These are phyloP conservation scores for Sesamia nonagrioides DNA, from an alignment of 1,140 invertebrate genomes.

Conservation along the genomic window DNA sequence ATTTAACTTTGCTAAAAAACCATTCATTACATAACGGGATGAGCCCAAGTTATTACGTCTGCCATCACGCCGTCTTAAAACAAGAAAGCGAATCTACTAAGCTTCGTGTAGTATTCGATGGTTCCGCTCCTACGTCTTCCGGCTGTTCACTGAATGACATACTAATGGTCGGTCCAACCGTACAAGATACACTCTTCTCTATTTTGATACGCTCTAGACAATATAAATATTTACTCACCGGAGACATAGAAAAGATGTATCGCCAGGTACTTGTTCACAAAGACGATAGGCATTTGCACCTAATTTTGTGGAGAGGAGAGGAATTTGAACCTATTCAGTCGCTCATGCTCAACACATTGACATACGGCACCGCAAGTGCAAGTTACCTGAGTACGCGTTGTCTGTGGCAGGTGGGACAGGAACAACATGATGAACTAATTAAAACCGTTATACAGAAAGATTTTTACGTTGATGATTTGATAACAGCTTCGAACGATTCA, in stretches of 20 bases:
- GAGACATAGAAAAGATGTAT: conserved; percentile 70
- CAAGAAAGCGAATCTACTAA: conserved; percentile 59
- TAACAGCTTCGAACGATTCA: conserved; percentile 50
- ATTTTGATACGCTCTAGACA: conserved; percentile 73
- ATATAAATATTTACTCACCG: conserved; percentile 67
- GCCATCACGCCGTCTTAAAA: conserved; percentile 59
- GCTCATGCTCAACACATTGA: conserved; percentile 56
- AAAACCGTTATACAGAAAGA: background rate
- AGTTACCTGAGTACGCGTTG: background rate
- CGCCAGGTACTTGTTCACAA: conserved; percentile 46
- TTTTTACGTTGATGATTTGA: background rate
- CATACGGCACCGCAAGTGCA: too few relatives aligned
- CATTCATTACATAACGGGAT: background rate
- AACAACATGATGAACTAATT: background rate
- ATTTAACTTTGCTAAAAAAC: conserved; percentile 39
- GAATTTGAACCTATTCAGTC: conserved; percentile 53
- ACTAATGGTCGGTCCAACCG: conserved; percentile 61
- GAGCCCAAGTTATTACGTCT: conserved; percentile 47
- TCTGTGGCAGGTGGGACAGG: background rate
- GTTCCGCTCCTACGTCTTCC: conserved; percentile 48
- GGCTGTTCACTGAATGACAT: conserved; percentile 65
- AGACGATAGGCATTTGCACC: conserved; percentile 63
- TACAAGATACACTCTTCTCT: conserved; percentile 69
- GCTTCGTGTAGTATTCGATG: conserved; percentile 64
- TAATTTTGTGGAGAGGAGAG: conserved; percentile 69